Percentiles rank a stretch among this genome's conserved stretches.
These are phyloP conservation scores for Synergus gifuensis DNA, from an alignment of 2,888 invertebrate genomes.

Conservation along the genomic window DNA sequence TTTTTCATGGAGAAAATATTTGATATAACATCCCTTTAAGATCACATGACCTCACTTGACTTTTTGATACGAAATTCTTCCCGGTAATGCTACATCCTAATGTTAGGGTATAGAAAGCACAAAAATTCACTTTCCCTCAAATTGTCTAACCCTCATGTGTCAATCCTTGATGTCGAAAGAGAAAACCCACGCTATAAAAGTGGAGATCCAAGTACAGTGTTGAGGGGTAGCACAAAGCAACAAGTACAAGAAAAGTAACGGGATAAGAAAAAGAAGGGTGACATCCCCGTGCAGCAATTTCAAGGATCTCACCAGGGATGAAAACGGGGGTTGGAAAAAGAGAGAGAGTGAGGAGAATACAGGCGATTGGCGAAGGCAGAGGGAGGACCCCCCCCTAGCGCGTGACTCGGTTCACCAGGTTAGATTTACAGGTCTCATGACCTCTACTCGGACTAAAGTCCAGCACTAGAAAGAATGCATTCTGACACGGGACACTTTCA, in stretches of 20 bases:
- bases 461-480: slow-evolving; percentile 46
- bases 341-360: not conserved
- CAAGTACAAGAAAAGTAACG: slow-evolving; percentile 21
- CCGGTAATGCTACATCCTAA: not conserved
- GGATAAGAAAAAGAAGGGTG: slow-evolving; percentile 1
- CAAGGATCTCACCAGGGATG: not conserved
- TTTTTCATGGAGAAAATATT: not conserved
- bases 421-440: slow-evolving; percentile 50
- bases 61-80: not conserved
- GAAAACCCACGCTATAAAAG: slow-evolving; percentile 15
- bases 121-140: slow-evolving; percentile 4
- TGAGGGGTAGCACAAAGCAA: slow-evolving; percentile 16
- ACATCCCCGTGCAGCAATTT: not conserved
- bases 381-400: not conserved
- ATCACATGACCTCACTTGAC: not conserved
- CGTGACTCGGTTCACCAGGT: slow-evolving; percentile 47
- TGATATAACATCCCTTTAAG: not conserved
- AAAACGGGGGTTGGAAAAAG: not conserved
- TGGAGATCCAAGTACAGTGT: slow-evolving; percentile 15
- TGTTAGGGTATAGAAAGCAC: slow-evolving; percentile 2
- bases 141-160: not conserved
- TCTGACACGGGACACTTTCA: slow-evolving; percentile 42
- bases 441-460: slow-evolving; percentile 36
- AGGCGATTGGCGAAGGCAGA: not conserved
- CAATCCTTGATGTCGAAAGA: slow-evolving; percentile 1